A percentile compares a stretch with the other conserved stretches of the same genome.
These are phyloP conservation scores for Therioaphis trifolii DNA, from an alignment of 2,888 invertebrate genomes.

Conservation along the genomic window DNA sequence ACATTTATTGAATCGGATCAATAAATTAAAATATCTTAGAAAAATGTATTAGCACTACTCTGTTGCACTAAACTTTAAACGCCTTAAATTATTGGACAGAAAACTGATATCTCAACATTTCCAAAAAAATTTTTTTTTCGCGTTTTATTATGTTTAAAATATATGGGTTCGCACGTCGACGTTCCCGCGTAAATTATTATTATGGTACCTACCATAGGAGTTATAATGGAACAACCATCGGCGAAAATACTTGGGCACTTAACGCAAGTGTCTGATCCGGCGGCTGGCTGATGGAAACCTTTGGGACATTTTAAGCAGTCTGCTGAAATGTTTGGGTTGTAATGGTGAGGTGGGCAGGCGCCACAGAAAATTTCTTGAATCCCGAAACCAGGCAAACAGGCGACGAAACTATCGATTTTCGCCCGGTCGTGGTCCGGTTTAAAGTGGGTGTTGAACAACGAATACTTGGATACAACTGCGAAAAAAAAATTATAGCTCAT, in stretches of 20 bases:
- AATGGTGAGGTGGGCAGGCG: constrained; percentile 44
- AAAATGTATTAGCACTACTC: not conserved
- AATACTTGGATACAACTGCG: constrained; percentile 21
- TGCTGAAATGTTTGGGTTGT: not conserved
- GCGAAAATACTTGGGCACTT: constrained; percentile 31
- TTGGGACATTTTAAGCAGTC: constrained; percentile 13
- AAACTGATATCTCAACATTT: not conserved
- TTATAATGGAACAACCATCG: constrained; percentile 36
- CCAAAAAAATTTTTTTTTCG: too few species aligned
- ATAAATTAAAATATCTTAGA: too few species aligned
- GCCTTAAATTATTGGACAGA: too few species aligned
- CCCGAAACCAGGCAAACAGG: constrained; percentile 35
- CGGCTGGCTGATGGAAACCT: constrained; percentile 45
- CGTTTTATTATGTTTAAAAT: too few species aligned
- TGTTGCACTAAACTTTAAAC: too few species aligned
- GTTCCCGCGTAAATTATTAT: not conserved
- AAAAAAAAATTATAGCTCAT: not conserved
- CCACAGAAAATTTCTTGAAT: constrained; percentile 38
- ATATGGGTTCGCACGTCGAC: too few species aligned
- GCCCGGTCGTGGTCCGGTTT: not conserved
- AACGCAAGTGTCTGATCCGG: constrained; percentile 34
- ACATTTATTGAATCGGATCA: too few species aligned
- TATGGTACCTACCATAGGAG: not conserved
- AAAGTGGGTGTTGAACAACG: not conserved
- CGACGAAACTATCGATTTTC: not conserved